Percentiles rank a stretch among this genome's conserved stretches.
These are phyloP conservation scores for Xiphophorus couchianus DNA, from an alignment of 2,113 vertebrate species.

Conservation along the genomic window DNA sequence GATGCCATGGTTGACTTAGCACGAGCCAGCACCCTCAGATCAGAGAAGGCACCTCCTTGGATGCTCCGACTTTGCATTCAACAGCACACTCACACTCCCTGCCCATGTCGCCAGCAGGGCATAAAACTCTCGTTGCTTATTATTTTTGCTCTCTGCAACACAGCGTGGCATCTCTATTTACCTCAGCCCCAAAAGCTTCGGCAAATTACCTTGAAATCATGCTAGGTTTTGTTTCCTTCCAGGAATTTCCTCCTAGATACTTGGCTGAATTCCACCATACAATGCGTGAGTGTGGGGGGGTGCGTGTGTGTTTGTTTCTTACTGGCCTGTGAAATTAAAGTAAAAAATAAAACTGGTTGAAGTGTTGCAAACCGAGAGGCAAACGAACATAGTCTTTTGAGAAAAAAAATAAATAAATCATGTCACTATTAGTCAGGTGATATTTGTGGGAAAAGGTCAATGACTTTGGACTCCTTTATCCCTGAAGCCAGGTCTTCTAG, in stretches of 20 bases:
- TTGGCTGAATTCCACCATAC: constrained; percentile 34
- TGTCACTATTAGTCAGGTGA: constrained; percentile 50
- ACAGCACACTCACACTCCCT: constrained; percentile 21
- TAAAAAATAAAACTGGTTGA: constrained; percentile 13
- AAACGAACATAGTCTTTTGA: constrained; percentile 1
- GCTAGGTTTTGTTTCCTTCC: constrained; percentile 32
- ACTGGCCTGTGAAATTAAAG: constrained; percentile 7
- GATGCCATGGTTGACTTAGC: constrained; percentile 40
- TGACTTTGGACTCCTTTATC: constrained; percentile 34
- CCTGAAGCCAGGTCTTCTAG: neutral
- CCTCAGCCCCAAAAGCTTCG: constrained; percentile 1
- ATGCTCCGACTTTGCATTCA: constrained; percentile 56
- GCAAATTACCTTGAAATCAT: constrained; percentile 50
- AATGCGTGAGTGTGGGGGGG: neutral
- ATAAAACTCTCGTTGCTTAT: constrained; percentile 50
- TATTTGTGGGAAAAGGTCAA: constrained; percentile 64
- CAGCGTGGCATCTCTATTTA: constrained; percentile 56
- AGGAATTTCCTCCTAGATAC: constrained; percentile 40
- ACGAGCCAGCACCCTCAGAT: constrained; percentile 35
- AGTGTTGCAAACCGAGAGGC: neutral
- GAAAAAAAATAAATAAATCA: constrained; percentile 9
- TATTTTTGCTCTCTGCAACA: constrained; percentile 49
- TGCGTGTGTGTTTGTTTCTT: neutral
- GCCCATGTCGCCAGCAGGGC: constrained; percentile 43
- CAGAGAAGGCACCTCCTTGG: constrained; percentile 40